A percentile compares a stretch with the other conserved stretches of the same genome.
Conservation (phyloP, 2,113 vertebrate species). For the Turnix velox region DNA sequence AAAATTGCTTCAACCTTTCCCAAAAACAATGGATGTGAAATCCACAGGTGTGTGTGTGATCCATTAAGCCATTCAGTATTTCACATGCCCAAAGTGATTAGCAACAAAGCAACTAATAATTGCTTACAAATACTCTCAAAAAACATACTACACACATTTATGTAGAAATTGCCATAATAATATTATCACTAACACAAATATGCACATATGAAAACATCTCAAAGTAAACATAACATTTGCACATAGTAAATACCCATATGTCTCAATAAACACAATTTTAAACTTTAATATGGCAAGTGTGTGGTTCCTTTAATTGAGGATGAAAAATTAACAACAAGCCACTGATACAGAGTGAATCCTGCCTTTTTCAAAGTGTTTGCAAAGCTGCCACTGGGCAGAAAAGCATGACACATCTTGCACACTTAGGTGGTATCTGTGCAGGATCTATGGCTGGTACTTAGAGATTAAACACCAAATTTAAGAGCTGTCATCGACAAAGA, state of each 20-base stretch:
- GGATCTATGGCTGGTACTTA: neutral
- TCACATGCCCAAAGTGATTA: neutral
- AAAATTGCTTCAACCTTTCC: neutral
- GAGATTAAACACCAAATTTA: neutral
- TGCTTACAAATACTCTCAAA: neutral
- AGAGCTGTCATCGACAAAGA: no score
- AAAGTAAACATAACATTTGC: conserved; percentile 65
- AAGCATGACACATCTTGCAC: neutral
- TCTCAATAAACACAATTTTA: conserved; percentile 61
- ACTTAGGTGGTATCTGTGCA: neutral
- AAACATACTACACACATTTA: conserved; percentile 45
- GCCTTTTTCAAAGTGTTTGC: neutral
- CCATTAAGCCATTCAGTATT: neutral
- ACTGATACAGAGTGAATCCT: neutral
- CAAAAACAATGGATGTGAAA: neutral
- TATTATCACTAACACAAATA: conserved; percentile 53
- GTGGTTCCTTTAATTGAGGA: conserved; percentile 23
- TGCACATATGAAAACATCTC: conserved; percentile 58
- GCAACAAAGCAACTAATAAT: neutral
- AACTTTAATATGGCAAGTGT: conserved; percentile 42
- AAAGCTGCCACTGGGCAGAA: neutral
- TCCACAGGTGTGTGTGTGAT: neutral
- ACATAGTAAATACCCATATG: conserved; percentile 68
- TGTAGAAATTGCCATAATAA: conserved; percentile 52
- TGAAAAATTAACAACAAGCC: conserved; percentile 17